Conservation (phyloP, 1,140 invertebrate genomes). For the Eupeodes corollae region DNA sequence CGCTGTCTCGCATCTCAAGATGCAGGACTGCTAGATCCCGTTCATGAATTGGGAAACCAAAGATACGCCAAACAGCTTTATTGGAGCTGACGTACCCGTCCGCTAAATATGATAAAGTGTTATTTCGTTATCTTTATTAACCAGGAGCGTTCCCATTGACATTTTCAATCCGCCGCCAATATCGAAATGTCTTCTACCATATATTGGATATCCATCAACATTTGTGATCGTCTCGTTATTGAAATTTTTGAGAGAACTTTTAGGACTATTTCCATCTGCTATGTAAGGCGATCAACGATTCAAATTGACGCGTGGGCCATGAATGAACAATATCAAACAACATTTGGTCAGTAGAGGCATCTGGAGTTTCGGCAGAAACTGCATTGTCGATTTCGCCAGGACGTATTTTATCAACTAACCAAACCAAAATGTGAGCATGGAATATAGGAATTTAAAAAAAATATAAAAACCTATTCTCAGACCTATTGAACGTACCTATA, state of each 20-base stretch:
- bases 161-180: no score
- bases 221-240: slow-evolving; percentile 19
- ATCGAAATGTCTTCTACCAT: slow-evolving; percentile 7
- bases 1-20: no score
- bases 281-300: slow-evolving; percentile 21
- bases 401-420: slow-evolving; percentile 5
- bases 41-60: no score
- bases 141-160: no score
- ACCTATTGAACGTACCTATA: no score
- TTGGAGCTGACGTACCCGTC: no score
- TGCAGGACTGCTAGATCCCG: no score
- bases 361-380: slow-evolving; percentile 44
- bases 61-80: no score
- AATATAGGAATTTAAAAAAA: slow-evolving; percentile 16
- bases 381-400: slow-evolving; percentile 38
- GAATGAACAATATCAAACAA: slow-evolving; percentile 37
- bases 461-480: no score
- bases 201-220: no score
- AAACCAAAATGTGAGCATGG: slow-evolving; percentile 7
- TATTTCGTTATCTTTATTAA: no score
- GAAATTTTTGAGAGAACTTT: slow-evolving; percentile 18
- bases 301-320: slow-evolving; percentile 41
- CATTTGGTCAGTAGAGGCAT: slow-evolving; percentile 32
- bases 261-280: slow-evolving; percentile 25
- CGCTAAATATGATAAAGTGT: no score